Evolutionary conservation across 1,140 invertebrate genomes (phyloP).

Genomic region (Cyrtorhinus lividipennis): DNA sequence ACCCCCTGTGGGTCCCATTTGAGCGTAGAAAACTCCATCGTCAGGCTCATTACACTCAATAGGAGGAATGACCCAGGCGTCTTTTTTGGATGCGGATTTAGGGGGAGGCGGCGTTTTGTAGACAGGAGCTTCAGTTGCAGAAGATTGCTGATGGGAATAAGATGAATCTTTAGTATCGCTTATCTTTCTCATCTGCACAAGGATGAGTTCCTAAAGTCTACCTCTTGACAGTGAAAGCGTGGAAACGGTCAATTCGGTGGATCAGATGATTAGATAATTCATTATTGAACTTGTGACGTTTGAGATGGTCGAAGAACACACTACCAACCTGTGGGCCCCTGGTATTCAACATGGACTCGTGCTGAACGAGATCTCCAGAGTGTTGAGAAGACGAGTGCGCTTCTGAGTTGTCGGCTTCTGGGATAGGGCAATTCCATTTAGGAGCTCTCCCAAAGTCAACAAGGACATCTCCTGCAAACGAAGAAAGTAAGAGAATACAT

Average conservation of each 20-base stretch:
- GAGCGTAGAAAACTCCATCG: constrained; percentile 77
- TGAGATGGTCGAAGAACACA: no score
- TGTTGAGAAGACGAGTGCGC: background rate
- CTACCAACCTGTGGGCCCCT: no score
- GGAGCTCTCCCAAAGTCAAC: constrained; percentile 76
- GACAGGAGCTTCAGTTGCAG: background rate
- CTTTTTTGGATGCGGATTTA: constrained; percentile 36
- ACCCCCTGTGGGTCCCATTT: constrained; percentile 80
- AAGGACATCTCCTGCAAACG: constrained; percentile 49
- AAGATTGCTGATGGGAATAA: background rate
- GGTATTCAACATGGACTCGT: constrained; percentile 8
- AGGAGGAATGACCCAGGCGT: constrained; percentile 69
- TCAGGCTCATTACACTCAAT: constrained; percentile 79
- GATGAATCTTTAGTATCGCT: no score
- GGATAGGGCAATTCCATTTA: constrained; percentile 82
- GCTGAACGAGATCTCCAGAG: background rate
- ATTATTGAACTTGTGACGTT: no score
- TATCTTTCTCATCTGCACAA: no score
- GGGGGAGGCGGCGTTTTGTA: constrained; percentile 39
- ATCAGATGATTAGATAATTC: no score
- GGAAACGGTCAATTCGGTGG: no score
- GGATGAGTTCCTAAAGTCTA: no score
- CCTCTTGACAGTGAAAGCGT: no score
- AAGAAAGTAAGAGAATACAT: no score
- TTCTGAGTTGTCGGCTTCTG: constrained; percentile 43